These are phyloP conservation scores for Apodemus agrarius DNA, from an alignment of 2,797 vertebrate genomes.

Conservation along the genomic window DNA sequence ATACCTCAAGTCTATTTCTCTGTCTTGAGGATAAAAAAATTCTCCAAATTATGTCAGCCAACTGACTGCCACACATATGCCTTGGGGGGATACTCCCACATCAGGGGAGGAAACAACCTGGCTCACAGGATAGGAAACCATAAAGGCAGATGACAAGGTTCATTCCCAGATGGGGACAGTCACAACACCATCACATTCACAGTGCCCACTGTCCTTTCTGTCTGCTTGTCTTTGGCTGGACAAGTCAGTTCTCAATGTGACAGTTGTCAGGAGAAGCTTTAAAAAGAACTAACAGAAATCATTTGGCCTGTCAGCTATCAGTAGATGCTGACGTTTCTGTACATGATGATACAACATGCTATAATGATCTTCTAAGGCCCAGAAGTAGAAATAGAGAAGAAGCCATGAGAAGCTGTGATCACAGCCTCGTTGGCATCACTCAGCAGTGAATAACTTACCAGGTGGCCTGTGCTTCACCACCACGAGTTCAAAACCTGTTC, in stretches of 20 bases:
- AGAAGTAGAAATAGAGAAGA: not conserved
- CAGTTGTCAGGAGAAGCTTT: conserved; percentile 57
- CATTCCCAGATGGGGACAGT: conserved; percentile 8
- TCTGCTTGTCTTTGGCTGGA: conserved; percentile 61
- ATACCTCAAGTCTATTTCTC: not conserved
- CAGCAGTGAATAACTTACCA: not conserved
- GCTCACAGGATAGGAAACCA: not conserved
- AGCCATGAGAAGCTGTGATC: conserved; percentile 17
- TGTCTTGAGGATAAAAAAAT: not conserved
- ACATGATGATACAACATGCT: not conserved
- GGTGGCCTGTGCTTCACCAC: not conserved
- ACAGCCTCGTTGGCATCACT: not conserved
- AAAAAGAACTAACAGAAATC: conserved; percentile 5
- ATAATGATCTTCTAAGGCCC: not conserved
- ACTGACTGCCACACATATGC: not conserved
- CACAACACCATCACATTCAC: not conserved
- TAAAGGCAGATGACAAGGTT: not conserved
- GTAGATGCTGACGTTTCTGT: conserved; percentile 29
- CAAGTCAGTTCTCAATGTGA: conserved; percentile 35
- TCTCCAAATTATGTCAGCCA: conserved; percentile 15
- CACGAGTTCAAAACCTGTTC: not conserved
- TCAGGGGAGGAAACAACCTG: not conserved
- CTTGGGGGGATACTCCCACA: not conserved
- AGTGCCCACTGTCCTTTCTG: conserved; percentile 27
- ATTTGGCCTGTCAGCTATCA: conserved; percentile 43